Evolutionary conservation across 2,888 invertebrate species (phyloP), one percentile per base, ranked within the genome.

Genomic region (Habroteleia sp.): DNA sequence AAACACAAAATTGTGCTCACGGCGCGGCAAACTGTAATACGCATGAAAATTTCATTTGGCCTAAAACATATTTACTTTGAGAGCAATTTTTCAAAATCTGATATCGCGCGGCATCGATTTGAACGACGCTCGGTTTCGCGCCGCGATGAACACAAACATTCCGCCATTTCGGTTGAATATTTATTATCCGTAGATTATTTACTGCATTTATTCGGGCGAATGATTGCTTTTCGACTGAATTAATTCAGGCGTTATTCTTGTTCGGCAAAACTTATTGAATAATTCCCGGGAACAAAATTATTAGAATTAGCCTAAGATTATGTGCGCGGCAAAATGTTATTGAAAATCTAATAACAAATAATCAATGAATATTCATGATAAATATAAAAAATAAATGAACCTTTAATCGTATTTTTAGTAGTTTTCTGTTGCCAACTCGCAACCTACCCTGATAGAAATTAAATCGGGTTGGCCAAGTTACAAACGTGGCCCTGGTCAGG

Each of bases 121-220:
- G 63, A 50, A 48, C 10, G 52, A 29, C 56, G 54, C 14, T 54
- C 16, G 39, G 54, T 63, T 71, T 71, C 27, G 71, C 72, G 72
- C 63, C 25, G 29, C 56, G 23, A 68, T 50, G 74, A 56, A 27
- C 66, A 62, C 73, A 62, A 68, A 66, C 65, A 60, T 48, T 29
- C 17, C 54, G 39, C 54, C 65, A 17, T 66, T 33, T 62, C 66
- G 60, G 35, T 66, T 74, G 73, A 74, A 66, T 74, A 68, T 74
- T 74, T 74, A 74, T 68, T 74, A 68, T 56, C 56, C 48, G 35
- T 5, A 8, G 56, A 68, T 68, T 66, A 68, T 62, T 65, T 52
- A 37, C 62, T 74, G 56, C 54, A 63, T 68, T 74, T 74, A 68
- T 68, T 63, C 68, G 37, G 37, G 17, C 62, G 50, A 73, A 65